A percentile compares a stretch with the other conserved stretches of the same genome.
Evolutionary conservation across 2,113 vertebrate species (phyloP).

Genomic region (Motacilla tschutschensis): DNA sequence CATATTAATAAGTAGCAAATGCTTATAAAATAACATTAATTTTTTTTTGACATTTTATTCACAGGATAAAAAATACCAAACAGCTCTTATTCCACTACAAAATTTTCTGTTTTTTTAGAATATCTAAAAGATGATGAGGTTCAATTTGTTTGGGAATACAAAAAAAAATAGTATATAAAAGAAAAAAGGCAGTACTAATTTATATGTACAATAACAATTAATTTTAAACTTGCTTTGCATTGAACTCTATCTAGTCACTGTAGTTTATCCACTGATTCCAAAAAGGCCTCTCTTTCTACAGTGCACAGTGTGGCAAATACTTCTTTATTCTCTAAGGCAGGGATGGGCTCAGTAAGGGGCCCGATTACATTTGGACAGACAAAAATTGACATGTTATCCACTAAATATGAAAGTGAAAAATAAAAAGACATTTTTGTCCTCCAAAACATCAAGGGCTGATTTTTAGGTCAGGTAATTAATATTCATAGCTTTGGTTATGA

Average conservation of each 20-base stretch:
- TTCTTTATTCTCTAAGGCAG: not conserved
- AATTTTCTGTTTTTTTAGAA: not conserved
- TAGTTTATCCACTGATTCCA: not conserved
- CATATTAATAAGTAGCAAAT: not conserved
- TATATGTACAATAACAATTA: not conserved
- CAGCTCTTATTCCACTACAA: not conserved
- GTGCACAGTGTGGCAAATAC: not conserved
- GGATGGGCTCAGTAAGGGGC: not conserved
- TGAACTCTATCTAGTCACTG: not conserved
- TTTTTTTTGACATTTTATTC: not conserved
- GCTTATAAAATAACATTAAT: not conserved
- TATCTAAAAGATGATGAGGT: not conserved
- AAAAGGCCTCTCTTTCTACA: not conserved
- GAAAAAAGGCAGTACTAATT: not conserved
- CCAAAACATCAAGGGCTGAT: not conserved
- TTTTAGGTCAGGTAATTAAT: slow-evolving; percentile 21
- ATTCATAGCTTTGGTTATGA: not conserved
- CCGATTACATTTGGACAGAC: not conserved
- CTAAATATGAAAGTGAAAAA: not conserved
- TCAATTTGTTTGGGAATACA: not conserved
- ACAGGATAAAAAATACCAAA: not conserved
- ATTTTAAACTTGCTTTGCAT: not conserved
- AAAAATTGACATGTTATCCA: not conserved
- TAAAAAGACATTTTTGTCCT: not conserved
- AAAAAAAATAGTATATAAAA: not conserved